Conservation (phyloP, 2,888 invertebrate species). For the Agonopterix alstromeriana region DNA sequence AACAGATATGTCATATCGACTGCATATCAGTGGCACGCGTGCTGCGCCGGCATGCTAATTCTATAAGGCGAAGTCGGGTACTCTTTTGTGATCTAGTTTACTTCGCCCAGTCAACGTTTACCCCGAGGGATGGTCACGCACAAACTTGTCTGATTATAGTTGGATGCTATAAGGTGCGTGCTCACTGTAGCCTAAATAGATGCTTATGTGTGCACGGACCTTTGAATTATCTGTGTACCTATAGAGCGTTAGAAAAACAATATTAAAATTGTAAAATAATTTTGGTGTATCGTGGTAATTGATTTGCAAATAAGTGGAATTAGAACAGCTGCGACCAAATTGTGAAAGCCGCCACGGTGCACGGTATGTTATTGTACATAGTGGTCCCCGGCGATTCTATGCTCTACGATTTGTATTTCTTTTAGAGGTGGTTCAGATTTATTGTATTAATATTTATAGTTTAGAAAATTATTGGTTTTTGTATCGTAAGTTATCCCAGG, state of each 20-base stretch:
- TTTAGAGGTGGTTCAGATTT: neutral
- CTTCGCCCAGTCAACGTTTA: too few relatives aligned
- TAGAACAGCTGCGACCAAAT: conserved; percentile 31
- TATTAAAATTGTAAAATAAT: conserved; percentile 9
- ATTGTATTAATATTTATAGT: conserved; percentile 1
- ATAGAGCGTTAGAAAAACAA: conserved; percentile 12
- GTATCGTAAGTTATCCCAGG: neutral
- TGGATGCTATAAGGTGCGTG: neutral
- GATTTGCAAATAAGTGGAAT: conserved; percentile 1
- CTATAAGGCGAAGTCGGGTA: neutral
- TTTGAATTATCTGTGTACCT: conserved; percentile 14
- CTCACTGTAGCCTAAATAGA: conserved; percentile 8
- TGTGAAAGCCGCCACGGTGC: conserved; percentile 16
- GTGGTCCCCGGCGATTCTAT: too few relatives aligned
- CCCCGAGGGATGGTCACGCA: too few relatives aligned
- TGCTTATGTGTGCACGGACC: conserved; percentile 1
- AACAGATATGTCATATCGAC: too few relatives aligned
- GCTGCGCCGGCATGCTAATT: too few relatives aligned
- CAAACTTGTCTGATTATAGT: too few relatives aligned
- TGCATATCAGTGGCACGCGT: too few relatives aligned
- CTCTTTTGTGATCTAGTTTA: neutral
- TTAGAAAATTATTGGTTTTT: conserved; percentile 1
- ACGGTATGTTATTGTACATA: too few relatives aligned
- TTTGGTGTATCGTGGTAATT: neutral
- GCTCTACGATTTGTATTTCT: conserved; percentile 1